Conservation (phyloP, 2,888 invertebrate species). For the Aricia artaxerxes region DNA sequence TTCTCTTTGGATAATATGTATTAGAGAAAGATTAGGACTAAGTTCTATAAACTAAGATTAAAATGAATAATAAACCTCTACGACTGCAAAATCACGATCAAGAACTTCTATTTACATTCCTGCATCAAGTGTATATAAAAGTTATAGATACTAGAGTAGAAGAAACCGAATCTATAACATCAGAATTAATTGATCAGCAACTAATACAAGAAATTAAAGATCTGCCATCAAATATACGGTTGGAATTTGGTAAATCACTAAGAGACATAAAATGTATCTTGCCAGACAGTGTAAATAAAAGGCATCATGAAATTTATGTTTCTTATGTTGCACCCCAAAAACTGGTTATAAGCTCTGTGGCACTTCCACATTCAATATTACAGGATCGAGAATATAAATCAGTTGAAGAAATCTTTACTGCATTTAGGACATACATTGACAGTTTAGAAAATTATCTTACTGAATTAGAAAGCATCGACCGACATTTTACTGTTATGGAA, state of each 20-base stretch:
- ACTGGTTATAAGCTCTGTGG: conserved; percentile 49
- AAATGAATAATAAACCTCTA: conserved; percentile 1
- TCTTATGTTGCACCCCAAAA: conserved; percentile 53
- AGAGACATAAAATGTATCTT: conserved; percentile 59
- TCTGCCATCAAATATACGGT: conserved; percentile 41
- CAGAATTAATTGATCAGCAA: conserved; percentile 53
- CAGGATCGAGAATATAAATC: conserved; percentile 55
- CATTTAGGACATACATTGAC: conserved; percentile 50
- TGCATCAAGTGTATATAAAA: conserved; percentile 40
- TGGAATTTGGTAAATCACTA: conserved; percentile 64
- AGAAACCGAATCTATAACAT: conserved; percentile 39
- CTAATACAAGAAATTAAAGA: conserved; percentile 57
- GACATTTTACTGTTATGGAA: conserved; percentile 61
- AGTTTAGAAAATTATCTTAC: conserved; percentile 57
- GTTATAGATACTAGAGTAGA: conserved; percentile 37
- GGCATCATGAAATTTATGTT: conserved; percentile 59
- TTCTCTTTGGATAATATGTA: too few species aligned
- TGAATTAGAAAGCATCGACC: conserved; percentile 62
- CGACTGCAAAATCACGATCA: conserved; percentile 15
- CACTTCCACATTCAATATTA: conserved; percentile 55
- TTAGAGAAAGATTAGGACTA: too few species aligned
- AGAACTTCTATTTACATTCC: conserved; percentile 39
- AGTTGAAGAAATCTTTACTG: conserved; percentile 52
- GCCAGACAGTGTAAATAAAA: conserved; percentile 48
- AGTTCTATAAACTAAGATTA: not conserved